phyloP scores from a whole-genome alignment of 2,797 vertebrate species.

The Microhierax caerulescens region DNA sequence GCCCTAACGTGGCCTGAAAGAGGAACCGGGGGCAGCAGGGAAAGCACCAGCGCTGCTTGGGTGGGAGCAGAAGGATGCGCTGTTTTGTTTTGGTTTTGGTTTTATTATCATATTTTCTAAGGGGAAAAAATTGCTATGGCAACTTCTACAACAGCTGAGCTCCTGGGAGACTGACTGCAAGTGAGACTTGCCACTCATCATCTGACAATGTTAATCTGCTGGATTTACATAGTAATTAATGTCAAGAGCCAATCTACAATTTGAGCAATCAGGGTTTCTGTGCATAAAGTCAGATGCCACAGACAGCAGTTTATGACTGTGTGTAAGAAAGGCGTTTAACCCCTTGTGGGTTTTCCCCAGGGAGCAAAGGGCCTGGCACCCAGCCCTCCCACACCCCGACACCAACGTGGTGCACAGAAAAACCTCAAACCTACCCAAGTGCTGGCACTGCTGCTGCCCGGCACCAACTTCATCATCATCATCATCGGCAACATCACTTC shows the following conservation, averaged over 20 bases:
- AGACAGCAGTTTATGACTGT: not conserved
- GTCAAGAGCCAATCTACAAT: conserved; percentile 70
- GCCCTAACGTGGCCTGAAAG: not conserved
- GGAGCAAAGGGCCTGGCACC: accelerated
- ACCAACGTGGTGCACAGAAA: accelerated
- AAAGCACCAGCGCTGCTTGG: not conserved
- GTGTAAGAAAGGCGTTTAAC: not conserved
- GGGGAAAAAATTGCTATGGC: conserved; percentile 60
- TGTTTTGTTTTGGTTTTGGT: not conserved
- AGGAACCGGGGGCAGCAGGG: not conserved
- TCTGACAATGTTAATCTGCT: conserved; percentile 65
- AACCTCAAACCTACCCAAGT: accelerated
- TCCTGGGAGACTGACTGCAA: conserved; percentile 38
- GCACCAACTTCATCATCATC: no score
- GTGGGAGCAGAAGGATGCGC: not conserved
- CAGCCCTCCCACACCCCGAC: accelerated
- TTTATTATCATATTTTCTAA: not conserved
- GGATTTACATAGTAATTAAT: conserved; percentile 74
- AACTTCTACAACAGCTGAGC: conserved; percentile 23
- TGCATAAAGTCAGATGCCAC: conserved; percentile 18
- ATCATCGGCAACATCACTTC: no score
- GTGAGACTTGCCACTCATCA: conserved; percentile 63
- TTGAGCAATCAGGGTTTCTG: conserved; percentile 61
- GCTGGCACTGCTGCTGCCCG: not conserved
- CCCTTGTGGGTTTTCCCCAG: not conserved